Base-by-base conservation (phyloP, 23 tunicate species). In the Halocynthia aurantium region DNA sequence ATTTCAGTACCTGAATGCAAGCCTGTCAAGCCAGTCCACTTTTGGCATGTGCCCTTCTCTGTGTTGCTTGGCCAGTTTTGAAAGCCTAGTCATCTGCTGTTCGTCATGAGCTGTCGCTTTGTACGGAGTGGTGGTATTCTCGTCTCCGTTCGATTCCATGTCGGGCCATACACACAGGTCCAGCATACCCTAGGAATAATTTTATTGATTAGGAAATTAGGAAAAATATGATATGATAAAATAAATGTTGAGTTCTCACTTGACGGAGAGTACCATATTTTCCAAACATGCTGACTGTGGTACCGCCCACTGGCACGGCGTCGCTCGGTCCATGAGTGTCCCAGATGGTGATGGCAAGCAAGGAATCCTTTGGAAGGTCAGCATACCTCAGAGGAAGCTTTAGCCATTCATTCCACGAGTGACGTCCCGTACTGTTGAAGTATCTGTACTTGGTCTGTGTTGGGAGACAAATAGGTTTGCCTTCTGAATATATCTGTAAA, bases 331-430 rank as follows among this genome's bases (percentile, higher is more conserved):
- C 98, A 73, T 82, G 88, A 18, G 84, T 82, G 56, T 86, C 92
- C 88, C 91, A 92, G 8, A 92, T 82, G 51, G 98, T 86, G 53
- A 96, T 70, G 21, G 67, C 85, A 53, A 88, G 88, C 56, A 96
- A 70, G 5, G 89, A 84, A 67, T 76, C 57, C 56, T 93, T 73
- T 0, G 99, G 96, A 21, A 96, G 75, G 52, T 96, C 97, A 57
- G 90, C 82, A 76, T 82, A 96, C 50, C 96, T 85, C 6, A 96
- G 75, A 10, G 99, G 99, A 64, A 96, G 74, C 51, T 74, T 84
- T 21, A 96, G 61, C 99, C 99, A 96, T 69, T 96, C 96, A 64
- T 96, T 91, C 99, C 99, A 96, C 49, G 87, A 75, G 63, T 92
- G 98, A 53, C 84, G 81, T 53, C 85, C 71, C 21, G 81, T 78